Percentiles rank a stretch among this genome's conserved stretches.
Conservation (phyloP, 2,888 invertebrate genomes). For the Synergus laeviventris region DNA sequence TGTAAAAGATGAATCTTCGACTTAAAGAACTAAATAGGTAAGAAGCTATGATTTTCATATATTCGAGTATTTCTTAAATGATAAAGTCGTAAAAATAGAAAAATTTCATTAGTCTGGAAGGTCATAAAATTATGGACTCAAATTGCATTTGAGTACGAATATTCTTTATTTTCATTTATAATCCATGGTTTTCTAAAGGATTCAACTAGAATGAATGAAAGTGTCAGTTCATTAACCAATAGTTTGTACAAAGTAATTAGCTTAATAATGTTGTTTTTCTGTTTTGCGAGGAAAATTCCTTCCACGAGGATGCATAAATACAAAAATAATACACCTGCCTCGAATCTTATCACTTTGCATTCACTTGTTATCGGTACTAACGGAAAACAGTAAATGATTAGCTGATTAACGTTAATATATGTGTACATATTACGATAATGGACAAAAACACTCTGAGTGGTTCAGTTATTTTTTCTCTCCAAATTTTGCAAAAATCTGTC, state of each 20-base stretch:
- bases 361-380: background rate
- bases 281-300: constrained; percentile 34
- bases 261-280: constrained; percentile 12
- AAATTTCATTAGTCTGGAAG: background rate
- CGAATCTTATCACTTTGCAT: constrained; percentile 6
- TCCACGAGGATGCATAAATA: background rate
- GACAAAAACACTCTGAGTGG: too few species aligned
- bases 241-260: constrained; percentile 7
- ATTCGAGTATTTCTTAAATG: background rate
- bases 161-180: too few species aligned
- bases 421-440: too few species aligned
- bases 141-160: too few species aligned
- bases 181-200: background rate
- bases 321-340: constrained; percentile 5
- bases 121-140: too few species aligned
- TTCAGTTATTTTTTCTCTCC: too few species aligned
- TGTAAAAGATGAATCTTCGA: background rate
- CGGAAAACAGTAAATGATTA: background rate
- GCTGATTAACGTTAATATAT: too few species aligned
- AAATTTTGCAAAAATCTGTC: too few species aligned
- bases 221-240: background rate
- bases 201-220: background rate
- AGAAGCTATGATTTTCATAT: background rate
- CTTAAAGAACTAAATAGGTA: background rate
- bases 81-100: background rate